Conservation (phyloP, 2,113 vertebrate genomes). For the Nyctereutes procyonoides region DNA sequence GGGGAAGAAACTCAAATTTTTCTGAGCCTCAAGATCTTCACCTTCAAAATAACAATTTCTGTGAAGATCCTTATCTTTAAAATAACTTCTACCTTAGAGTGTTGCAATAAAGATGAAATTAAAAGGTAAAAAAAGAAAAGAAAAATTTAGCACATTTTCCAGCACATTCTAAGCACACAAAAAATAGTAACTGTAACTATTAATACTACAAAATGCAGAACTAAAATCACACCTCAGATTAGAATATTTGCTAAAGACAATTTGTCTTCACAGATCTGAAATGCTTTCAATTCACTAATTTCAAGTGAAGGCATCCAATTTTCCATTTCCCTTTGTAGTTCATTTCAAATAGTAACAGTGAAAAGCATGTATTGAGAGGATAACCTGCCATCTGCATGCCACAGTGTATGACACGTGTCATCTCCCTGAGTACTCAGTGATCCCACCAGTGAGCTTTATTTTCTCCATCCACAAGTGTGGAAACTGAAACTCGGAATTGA, state of each 20-base stretch:
- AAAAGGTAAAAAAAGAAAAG: background rate
- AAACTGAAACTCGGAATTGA: background rate
- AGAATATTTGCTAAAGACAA: conserved; percentile 32
- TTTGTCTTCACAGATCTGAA: background rate
- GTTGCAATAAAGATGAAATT: background rate
- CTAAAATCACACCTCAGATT: background rate
- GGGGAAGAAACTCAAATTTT: background rate
- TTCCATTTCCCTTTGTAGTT: background rate
- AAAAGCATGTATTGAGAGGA: background rate
- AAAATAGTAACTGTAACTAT: background rate
- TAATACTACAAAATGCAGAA: background rate
- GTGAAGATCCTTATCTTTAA: background rate
- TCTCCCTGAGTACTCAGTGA: background rate
- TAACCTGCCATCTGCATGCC: background rate
- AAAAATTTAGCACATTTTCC: background rate
- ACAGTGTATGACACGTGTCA: background rate
- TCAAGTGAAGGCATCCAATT: background rate
- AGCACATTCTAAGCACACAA: background rate
- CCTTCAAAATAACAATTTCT: background rate
- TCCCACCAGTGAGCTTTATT: background rate
- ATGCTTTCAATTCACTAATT: background rate
- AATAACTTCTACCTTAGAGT: background rate
- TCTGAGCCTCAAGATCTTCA: background rate
- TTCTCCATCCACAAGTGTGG: background rate
- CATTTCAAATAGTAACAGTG: background rate